Percentiles rank a stretch among this genome's conserved stretches.
These are phyloP conservation scores for Selene dorsalis DNA, from an alignment of 2,797 vertebrate genomes.

Conservation along the genomic window DNA sequence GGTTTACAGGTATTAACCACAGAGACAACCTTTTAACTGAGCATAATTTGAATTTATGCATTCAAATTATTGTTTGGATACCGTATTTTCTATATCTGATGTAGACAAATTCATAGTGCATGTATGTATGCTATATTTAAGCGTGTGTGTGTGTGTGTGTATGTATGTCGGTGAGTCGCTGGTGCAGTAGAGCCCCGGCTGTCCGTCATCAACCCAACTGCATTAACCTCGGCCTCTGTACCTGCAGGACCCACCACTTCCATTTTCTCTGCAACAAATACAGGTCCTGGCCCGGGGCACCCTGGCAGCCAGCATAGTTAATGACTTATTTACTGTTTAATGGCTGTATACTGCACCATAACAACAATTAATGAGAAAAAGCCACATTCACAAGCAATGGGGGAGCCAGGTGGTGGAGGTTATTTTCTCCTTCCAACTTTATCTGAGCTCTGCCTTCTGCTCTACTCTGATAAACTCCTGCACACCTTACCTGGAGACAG, in stretches of 20 bases:
- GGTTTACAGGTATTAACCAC: slow-evolving; percentile 6
- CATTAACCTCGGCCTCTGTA: slow-evolving; percentile 84
- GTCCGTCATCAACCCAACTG: slow-evolving; percentile 80
- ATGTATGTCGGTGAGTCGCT: slow-evolving; percentile 25
- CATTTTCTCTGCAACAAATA: slow-evolving; percentile 84
- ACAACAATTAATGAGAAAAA: slow-evolving; percentile 85
- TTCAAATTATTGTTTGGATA: slow-evolving; percentile 31
- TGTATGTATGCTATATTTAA: not conserved
- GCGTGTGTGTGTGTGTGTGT: slow-evolving; percentile 13
- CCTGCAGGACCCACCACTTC: slow-evolving; percentile 80
- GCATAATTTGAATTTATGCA: slow-evolving; percentile 25
- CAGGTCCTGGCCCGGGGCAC: slow-evolving; percentile 80
- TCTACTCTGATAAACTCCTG: slow-evolving; percentile 76
- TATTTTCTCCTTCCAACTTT: slow-evolving; percentile 82
- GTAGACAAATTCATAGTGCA: slow-evolving; percentile 29
- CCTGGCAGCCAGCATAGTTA: slow-evolving; percentile 81
- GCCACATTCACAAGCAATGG: slow-evolving; percentile 74
- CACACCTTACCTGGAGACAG: slow-evolving; percentile 73
- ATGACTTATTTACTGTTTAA: slow-evolving; percentile 87
- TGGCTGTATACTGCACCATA: slow-evolving; percentile 81
- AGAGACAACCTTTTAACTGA: slow-evolving; percentile 12
- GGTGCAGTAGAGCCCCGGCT: slow-evolving; percentile 58
- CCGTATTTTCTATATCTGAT: slow-evolving; percentile 45
- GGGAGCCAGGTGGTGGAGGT: slow-evolving; percentile 78
- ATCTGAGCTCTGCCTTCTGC: slow-evolving; percentile 82